Evolutionary conservation across 2,113 vertebrate genomes (phyloP).

Genomic region (Dromiciops gliroides): DNA sequence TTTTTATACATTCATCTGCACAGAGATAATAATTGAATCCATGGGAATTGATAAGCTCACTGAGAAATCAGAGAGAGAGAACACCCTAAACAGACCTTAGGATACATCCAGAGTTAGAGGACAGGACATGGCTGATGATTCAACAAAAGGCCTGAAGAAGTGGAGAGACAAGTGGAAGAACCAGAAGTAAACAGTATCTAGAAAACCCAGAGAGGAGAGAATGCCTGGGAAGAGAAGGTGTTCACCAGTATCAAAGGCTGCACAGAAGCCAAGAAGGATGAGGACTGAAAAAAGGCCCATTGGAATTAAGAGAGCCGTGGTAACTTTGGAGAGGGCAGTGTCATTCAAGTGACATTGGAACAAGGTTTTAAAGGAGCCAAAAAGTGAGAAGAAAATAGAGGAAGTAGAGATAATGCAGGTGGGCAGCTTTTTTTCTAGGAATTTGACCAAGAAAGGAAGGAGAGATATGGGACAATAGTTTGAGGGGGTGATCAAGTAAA

Average conservation of each 20-base stretch:
- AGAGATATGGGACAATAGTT: neutral
- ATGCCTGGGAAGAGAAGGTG: neutral
- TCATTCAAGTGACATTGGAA: neutral
- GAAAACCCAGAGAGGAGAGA: neutral
- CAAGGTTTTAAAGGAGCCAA: neutral
- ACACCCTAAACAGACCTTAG: too few relatives aligned
- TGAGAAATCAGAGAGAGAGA: too few relatives aligned
- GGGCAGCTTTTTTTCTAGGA: neutral
- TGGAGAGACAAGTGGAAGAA: too few relatives aligned
- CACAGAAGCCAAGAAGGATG: neutral
- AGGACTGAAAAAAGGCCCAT: too few relatives aligned
- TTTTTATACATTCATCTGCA: too few relatives aligned
- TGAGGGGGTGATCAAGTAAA: neutral
- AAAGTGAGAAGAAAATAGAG: neutral
- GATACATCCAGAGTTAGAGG: neutral
- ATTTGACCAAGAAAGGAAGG: neutral
- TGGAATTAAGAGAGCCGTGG: neutral
- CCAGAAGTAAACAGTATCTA: too few relatives aligned
- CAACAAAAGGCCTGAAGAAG: too few relatives aligned
- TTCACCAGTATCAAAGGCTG: neutral
- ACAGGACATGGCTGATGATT: too few relatives aligned
- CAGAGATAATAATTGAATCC: too few relatives aligned
- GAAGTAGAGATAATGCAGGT: neutral
- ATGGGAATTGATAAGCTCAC: too few relatives aligned
- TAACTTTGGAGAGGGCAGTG: neutral